Base-by-base conservation (phyloP, 2,797 vertebrate species). In the Rhinatrema bivittatum region DNA sequence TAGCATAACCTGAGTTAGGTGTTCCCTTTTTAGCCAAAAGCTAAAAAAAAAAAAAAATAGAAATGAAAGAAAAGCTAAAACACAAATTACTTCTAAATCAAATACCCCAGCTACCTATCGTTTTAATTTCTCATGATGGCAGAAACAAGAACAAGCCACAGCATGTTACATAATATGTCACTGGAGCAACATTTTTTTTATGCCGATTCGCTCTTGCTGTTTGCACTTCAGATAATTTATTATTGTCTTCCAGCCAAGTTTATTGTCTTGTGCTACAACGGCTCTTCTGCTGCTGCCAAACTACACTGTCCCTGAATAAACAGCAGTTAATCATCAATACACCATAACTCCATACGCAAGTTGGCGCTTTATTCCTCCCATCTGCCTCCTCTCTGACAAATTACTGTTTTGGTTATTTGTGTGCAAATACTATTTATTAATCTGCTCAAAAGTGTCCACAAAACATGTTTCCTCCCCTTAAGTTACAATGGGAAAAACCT, bases 351-450 rank as follows among this genome's bases (percentile, higher is more conserved):
- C 36, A 76, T 32, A 66, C 20, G 44, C 70, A 81, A 67, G 69
- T 29, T 62, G 56, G 60, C 40, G 46, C 57, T 56, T 60, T 38
- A 48, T 50, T 53, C 39, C 35, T 25, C 51, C 56, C 64, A 68
- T 65, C 56, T 69, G 69, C 66, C 73, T 74, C 43, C 52, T 56
- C 72, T 52, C 59, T 78, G 74, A 84, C 63, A 74, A 79, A 84
- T 74, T 69, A 65, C 60, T 79, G 63, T 49, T 80, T 78, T 77
- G 41, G 52, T 76, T 74, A 67, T 42, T 60, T 41, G 50, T 59
- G 62, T 55, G 74, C 67, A 82, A 77, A 78, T 62, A 78, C 56
- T 50, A 80, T 81, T 69, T 76, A 72, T 79, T 76, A 74, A 56
- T 63, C 49, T 62, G 56, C 46, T 68, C 60, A 65, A 50, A 61